These are phyloP conservation scores for Ctenicera cuprea DNA, from an alignment of 2,888 invertebrate species.

Conservation along the genomic window DNA sequence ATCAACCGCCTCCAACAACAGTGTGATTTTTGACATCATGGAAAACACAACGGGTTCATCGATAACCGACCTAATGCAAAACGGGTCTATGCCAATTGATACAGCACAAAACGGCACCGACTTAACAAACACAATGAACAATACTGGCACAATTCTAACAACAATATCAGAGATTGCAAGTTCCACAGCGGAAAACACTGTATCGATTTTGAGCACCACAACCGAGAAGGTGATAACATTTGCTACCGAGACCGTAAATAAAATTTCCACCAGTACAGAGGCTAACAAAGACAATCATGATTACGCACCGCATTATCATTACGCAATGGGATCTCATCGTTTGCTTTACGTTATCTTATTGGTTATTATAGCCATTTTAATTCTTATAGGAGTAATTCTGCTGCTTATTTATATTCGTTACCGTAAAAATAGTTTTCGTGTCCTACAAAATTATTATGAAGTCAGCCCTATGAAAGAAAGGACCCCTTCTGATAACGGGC, in stretches of 20 bases:
- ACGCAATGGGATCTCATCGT: conserved; percentile 30
- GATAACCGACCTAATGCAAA: neutral
- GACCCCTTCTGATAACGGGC: conserved; percentile 32
- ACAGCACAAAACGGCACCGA: neutral
- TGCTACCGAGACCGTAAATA: neutral
- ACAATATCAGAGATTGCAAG: conserved; percentile 22
- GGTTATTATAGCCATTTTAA: conserved; percentile 57
- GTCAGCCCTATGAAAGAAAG: conserved; percentile 53
- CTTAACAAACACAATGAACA: conserved; percentile 5
- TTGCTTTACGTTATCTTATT: conserved; percentile 59
- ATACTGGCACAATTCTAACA: conserved; percentile 13
- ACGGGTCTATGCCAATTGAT: neutral
- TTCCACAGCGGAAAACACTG: conserved; percentile 11
- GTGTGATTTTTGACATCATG: neutral
- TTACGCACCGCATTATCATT: neutral
- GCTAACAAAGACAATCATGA: conserved; percentile 9
- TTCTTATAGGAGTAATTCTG: conserved; percentile 56
- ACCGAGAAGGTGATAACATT: conserved; percentile 27
- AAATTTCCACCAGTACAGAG: conserved; percentile 16
- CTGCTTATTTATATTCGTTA: conserved; percentile 57
- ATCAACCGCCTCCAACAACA: neutral
- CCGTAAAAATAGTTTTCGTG: conserved; percentile 50
- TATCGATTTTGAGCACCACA: conserved; percentile 22
- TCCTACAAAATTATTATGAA: conserved; percentile 54
- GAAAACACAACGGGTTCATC: conserved; percentile 13